Evolutionary conservation across 2,888 invertebrate species (phyloP).

Genomic region (Entomobrya multifasciata): DNA sequence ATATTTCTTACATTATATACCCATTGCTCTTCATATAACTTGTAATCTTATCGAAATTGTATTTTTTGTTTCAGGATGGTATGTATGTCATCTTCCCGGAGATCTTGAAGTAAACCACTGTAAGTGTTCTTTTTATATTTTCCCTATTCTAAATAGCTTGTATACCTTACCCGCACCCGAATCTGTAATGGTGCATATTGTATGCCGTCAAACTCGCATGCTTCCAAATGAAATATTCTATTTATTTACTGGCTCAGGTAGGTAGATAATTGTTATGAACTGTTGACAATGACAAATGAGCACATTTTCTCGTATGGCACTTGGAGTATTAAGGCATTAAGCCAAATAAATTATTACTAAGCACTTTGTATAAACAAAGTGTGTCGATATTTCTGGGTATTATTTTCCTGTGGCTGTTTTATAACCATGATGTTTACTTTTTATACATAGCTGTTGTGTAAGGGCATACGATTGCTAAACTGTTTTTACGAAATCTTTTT

Average conservation of each 20-base stretch:
- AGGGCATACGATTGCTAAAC: conserved; percentile 5
- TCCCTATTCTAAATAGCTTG: not conserved
- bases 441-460: not conserved
- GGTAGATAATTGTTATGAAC: not conserved
- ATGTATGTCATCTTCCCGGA: conserved; percentile 20
- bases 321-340: not conserved
- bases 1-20: too few species aligned
- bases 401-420: not conserved
- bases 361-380: not conserved
- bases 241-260: not conserved
- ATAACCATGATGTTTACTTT: not conserved
- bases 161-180: not conserved
- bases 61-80: conserved; percentile 32
- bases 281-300: not conserved
- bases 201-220: conserved; percentile 5
- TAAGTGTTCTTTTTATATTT: conserved; percentile 1
- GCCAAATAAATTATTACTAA: not conserved
- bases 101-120: not conserved
- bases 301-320: not conserved
- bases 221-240: conserved; percentile 16
- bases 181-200: not conserved
- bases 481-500: not conserved
- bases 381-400: not conserved
- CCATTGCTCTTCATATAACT: too few species aligned
- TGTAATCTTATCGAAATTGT: conserved; percentile 25